Evolutionary conservation across 2,888 invertebrate species (phyloP).

Genomic region (Eupithecia dodoneata): DNA sequence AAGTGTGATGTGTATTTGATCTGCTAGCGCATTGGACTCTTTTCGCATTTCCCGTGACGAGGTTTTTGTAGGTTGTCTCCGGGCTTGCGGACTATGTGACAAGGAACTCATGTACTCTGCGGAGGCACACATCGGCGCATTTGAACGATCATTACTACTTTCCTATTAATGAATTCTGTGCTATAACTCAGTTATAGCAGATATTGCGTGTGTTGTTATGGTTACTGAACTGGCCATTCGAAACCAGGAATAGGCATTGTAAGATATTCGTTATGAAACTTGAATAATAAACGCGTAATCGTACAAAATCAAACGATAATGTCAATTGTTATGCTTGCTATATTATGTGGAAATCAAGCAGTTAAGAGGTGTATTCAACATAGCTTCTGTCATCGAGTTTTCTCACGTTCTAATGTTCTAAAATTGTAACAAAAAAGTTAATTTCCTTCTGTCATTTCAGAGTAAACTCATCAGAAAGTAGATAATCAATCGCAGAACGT

Average conservation of each 20-base stretch:
- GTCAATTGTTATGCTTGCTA: slow-evolving; percentile 31
- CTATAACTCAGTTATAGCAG: slow-evolving; percentile 8
- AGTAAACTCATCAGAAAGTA: not conserved
- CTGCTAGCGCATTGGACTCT: too few species aligned
- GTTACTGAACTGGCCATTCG: slow-evolving; percentile 36
- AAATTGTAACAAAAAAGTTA: not conserved
- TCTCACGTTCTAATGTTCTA: not conserved
- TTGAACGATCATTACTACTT: not conserved
- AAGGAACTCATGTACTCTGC: not conserved
- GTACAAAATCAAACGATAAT: slow-evolving; percentile 49
- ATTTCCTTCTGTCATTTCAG: not conserved
- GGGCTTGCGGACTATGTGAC: not conserved
- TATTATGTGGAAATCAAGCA: not conserved
- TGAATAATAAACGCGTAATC: slow-evolving; percentile 63
- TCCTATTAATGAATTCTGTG: slow-evolving; percentile 3
- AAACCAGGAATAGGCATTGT: slow-evolving; percentile 49
- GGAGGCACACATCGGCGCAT: too few species aligned
- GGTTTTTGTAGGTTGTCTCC: not conserved
- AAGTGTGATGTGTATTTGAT: too few species aligned
- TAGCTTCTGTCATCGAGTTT: not conserved
- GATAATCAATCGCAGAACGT: not conserved
- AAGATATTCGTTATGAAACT: slow-evolving; percentile 60
- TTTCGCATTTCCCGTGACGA: not conserved
- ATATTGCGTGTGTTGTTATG: slow-evolving; percentile 37
- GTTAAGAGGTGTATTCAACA: not conserved